A percentile compares a stretch with the other conserved stretches of the same genome.
These are phyloP conservation scores for Drosophila pseudoobscura DNA, from an alignment of 1,140 invertebrate genomes.

Conservation along the genomic window DNA sequence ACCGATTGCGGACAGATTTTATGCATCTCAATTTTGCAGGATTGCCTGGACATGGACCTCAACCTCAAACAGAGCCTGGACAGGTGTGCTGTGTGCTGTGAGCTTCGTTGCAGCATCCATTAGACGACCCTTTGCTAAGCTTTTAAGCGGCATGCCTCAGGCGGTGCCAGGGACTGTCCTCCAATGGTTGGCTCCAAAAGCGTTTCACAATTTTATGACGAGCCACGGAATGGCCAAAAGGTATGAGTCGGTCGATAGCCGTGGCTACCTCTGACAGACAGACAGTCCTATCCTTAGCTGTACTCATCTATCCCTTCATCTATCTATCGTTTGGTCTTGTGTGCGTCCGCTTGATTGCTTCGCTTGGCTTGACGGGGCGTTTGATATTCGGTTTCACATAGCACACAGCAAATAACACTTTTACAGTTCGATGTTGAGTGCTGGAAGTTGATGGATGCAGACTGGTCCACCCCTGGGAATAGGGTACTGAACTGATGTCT, in stretches of 20 bases:
- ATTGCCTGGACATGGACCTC: constrained; percentile 23
- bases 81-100: constrained; percentile 8
- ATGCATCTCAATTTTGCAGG: constrained; percentile 47
- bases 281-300: too few relatives aligned
- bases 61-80: background rate
- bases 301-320: constrained; percentile 15
- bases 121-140: constrained; percentile 42
- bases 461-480: background rate
- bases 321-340: constrained; percentile 23
- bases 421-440: constrained; percentile 72
- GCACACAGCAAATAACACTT: constrained; percentile 61
- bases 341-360: constrained; percentile 61
- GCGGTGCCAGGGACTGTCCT: background rate
- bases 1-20: constrained; percentile 38
- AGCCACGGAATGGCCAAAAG: constrained; percentile 16
- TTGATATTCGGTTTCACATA: constrained; percentile 55
- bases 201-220: constrained; percentile 50
- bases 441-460: constrained; percentile 33
- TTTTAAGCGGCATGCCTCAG: constrained; percentile 53
- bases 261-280: background rate
- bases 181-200: too few relatives aligned
- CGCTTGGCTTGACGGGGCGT: constrained; percentile 7
- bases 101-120: constrained; percentile 37
- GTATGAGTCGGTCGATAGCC: constrained; percentile 30
- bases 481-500: constrained; percentile 5